These are phyloP conservation scores for Pandion haliaetus DNA, from an alignment of 2,113 vertebrate genomes.

Conservation along the genomic window DNA sequence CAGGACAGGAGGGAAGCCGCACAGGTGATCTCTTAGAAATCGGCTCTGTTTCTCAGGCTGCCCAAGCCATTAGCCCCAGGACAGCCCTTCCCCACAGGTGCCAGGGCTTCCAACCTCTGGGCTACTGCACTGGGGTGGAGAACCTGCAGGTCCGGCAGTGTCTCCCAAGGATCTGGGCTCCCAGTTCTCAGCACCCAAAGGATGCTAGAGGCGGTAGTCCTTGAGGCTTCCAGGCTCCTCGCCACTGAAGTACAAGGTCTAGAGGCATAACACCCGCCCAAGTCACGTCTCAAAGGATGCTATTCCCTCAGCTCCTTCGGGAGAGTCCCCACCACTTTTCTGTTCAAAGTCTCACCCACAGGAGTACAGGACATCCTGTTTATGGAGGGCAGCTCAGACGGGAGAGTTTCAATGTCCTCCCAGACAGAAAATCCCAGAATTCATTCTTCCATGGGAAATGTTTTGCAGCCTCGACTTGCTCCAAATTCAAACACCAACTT, in stretches of 20 bases:
- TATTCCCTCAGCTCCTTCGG: not conserved
- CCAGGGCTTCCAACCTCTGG: not conserved
- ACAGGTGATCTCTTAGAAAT: not conserved
- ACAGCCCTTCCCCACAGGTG: not conserved
- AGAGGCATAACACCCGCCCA: fast-evolving
- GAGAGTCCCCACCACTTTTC: not conserved
- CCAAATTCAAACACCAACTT: not conserved
- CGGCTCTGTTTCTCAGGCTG: not conserved
- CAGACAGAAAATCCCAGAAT: not conserved
- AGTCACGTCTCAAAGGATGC: not conserved
- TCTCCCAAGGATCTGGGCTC: not conserved
- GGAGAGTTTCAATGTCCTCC: not conserved
- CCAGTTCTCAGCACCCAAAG: not conserved
- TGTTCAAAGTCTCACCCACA: not conserved
- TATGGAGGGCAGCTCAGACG: not conserved
- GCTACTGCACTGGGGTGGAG: not conserved
- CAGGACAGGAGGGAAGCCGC: not conserved
- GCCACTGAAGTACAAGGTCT: not conserved
- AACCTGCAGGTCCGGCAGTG: not conserved
- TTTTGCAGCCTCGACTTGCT: not conserved
- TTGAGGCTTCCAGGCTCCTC: not conserved
- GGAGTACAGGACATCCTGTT: not conserved
- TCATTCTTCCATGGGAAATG: not conserved
- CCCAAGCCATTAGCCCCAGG: not conserved
- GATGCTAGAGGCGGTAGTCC: not conserved